These are phyloP conservation scores for Rattus rattus DNA, from an alignment of 2,113 vertebrate genomes.

Conservation along the genomic window DNA sequence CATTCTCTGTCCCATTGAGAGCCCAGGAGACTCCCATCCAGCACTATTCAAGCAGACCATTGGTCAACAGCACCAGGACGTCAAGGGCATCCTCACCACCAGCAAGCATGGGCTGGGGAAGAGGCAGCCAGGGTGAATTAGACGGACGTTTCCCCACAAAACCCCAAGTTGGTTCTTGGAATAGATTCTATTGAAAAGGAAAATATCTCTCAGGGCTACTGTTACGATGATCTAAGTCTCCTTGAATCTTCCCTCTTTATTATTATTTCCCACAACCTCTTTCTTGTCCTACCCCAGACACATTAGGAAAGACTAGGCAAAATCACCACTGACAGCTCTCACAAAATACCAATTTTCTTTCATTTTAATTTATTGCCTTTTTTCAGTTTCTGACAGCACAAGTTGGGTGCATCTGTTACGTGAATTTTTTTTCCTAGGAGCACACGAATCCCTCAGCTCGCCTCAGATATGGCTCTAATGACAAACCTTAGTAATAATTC, in stretches of 20 bases:
- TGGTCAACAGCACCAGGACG: not conserved
- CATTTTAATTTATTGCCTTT: constrained; percentile 36
- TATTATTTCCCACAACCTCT: constrained; percentile 8
- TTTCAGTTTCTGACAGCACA: constrained; percentile 11
- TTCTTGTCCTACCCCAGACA: constrained; percentile 8
- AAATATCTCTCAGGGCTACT: not conserved
- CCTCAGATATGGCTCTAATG: not conserved
- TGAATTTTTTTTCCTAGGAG: not conserved
- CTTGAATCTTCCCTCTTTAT: constrained; percentile 46
- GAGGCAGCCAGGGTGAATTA: not conserved
- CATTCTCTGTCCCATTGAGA: not conserved
- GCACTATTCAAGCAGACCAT: not conserved
- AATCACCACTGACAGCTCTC: not conserved
- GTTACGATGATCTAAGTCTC: constrained; percentile 10
- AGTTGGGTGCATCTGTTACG: not conserved
- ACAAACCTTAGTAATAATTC: not conserved
- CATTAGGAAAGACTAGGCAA: constrained; percentile 3
- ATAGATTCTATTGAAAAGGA: constrained; percentile 28
- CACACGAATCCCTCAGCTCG: not conserved
- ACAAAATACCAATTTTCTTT: constrained; percentile 53
- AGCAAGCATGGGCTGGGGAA: not conserved
- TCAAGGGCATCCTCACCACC: not conserved
- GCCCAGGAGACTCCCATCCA: not conserved
- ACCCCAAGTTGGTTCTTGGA: not conserved
- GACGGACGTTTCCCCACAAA: not conserved